Base-by-base conservation (phyloP, 2,888 invertebrate genomes). In the Drosophila hamatofila region DNA sequence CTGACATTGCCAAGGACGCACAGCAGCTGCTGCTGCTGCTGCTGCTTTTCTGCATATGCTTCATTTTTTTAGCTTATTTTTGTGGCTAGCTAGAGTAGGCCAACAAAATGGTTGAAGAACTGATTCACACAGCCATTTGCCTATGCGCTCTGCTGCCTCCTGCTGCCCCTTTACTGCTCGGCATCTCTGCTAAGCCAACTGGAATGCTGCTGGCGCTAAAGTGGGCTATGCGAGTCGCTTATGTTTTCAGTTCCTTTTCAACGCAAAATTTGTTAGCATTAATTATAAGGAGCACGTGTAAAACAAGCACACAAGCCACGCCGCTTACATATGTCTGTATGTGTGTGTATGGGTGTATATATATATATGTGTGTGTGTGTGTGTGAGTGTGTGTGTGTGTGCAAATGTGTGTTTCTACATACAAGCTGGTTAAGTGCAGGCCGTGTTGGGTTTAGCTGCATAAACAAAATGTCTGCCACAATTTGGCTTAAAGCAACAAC, bases 1-100 rank as follows among this genome's bases (percentile, higher is more conserved):
- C 72, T 88, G 88, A 82, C 90, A 88, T 76, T 82, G 90, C 62
- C 90, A 89, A 83, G 83, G 77, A 46, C 76, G 52, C 55, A 25
- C 37, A 21, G 44, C 65, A 37, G 63, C 62, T 70, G 84, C 67
- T 51, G 37, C 60, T 35, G 44, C 65, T 33, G 63, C 62, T 70
- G 84, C 67, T 51, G 37, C 60, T 35, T 58, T 59, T 78, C 63
- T 54, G 61, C 61, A 68, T 75, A 82, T 68, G 59, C 62, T 83
- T 52, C 33, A 49, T 75, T 58, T 67, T 57, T 41, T 51, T 61
- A 21, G 27, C 23, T 35, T 58, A 44, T 75, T 65, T 18, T 55
- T 55, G 66, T 42, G 37, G 52, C 51, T 14, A 21, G 56, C 46
- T 41, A n/a, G 33, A 41, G 12, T 30, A 41, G 51, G 57, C 33